A percentile compares a stretch with the other conserved stretches of the same genome.
phyloP scores from a whole-genome alignment of 35 echinoderm and acorn worm genomes.

The Hemicentrotus pulcherrimus region DNA sequence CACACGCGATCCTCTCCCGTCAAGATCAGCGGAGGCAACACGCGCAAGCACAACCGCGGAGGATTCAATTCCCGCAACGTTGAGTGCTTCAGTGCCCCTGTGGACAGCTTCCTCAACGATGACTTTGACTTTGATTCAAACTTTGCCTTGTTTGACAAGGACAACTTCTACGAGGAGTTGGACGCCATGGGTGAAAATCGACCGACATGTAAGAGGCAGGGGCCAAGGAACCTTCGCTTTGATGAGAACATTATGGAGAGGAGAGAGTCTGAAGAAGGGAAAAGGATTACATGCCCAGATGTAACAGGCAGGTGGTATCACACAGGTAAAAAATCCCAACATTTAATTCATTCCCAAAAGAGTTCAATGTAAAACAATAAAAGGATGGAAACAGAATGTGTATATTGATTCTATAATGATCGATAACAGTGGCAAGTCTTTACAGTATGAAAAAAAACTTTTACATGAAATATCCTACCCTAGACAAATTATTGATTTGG shows the following conservation, averaged over 20 bases:
- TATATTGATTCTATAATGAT: neutral
- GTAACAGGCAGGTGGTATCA: constrained; percentile 26
- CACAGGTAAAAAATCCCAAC: neutral
- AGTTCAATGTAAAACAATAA: neutral
- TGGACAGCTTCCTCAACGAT: constrained; percentile 60
- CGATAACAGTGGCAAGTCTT: neutral
- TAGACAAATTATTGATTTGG: no score
- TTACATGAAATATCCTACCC: no score
- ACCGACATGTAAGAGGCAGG: neutral
- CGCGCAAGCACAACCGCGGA: constrained; percentile 48
- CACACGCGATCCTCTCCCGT: constrained; percentile 67
- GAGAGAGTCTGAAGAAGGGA: constrained; percentile 38
- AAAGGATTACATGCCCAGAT: constrained; percentile 38
- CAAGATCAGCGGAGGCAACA: constrained; percentile 66
- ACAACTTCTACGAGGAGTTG: constrained; percentile 90
- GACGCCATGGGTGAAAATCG: constrained; percentile 64
- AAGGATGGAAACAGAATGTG: neutral
- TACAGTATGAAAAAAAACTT: neutral
- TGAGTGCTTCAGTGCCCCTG: constrained; percentile 93
- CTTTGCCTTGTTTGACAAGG: constrained; percentile 92
- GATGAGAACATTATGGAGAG: constrained; percentile 60
- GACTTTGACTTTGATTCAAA: constrained; percentile 99
- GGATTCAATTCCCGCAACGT: constrained; percentile 64
- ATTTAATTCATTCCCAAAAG: neutral
- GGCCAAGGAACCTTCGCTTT: constrained; percentile 22